Evolutionary conservation across 2,888 invertebrate species (phyloP).

Genomic region (Geotrupes spiniger): DNA sequence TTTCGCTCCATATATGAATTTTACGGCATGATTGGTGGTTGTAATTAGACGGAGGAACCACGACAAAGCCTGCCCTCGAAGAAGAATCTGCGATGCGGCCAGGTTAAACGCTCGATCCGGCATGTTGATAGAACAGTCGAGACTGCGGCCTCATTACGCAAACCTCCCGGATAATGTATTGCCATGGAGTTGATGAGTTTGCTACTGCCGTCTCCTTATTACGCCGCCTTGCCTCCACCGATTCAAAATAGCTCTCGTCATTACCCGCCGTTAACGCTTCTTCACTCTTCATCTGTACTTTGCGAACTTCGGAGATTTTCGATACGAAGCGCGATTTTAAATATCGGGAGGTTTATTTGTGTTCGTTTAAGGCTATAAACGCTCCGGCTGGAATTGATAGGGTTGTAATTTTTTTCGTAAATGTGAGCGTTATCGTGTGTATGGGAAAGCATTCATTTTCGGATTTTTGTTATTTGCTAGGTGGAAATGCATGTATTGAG

Average conservation of each 20-base stretch:
- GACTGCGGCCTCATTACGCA: conserved; percentile 37
- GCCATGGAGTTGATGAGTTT: conserved; percentile 40
- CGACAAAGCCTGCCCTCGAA: background rate
- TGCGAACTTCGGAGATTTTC: conserved; percentile 3
- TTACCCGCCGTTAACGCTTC: conserved; percentile 9
- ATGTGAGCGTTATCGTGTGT: too few species aligned
- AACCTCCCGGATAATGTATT: conserved; percentile 42
- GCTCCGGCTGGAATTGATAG: too few species aligned
- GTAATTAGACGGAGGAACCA: conserved; percentile 5
- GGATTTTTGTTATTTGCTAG: too few species aligned
- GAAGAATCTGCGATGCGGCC: conserved; percentile 6
- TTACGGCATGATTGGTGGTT: too few species aligned
- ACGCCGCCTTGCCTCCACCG: conserved; percentile 13
- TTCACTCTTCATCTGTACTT: conserved; percentile 10
- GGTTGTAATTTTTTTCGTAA: too few species aligned
- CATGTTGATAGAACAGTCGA: conserved; percentile 28
- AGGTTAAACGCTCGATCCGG: conserved; percentile 22
- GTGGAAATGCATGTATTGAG: too few species aligned
- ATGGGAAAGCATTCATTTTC: too few species aligned
- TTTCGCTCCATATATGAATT: too few species aligned
- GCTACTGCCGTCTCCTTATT: conserved; percentile 29
- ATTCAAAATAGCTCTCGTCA: conserved; percentile 12
- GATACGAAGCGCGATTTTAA: too few species aligned
- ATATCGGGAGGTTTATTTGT: too few species aligned
- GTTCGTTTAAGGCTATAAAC: too few species aligned